Base-by-base conservation (phyloP, 2,113 vertebrate genomes). In the Aramus guarauna region DNA sequence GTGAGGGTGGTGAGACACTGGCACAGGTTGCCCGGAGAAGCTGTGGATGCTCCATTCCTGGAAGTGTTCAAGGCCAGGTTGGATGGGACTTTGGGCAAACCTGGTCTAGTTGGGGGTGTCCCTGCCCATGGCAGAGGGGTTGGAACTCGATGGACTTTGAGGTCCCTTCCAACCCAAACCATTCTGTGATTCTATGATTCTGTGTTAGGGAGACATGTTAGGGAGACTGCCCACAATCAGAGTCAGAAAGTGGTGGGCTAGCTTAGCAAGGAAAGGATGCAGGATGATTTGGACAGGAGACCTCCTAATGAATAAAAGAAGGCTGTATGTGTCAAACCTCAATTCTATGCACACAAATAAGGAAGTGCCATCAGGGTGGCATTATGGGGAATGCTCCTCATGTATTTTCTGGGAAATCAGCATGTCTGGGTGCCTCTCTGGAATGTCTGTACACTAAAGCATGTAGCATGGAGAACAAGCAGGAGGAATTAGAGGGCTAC, bases 381-480 rank as follows among this genome's bases (percentile, higher is more conserved):
- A 10, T 56, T 48, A 39, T 21, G 18, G 15, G 9, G 6, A 43
- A 22, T 68, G 6, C 1, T 85, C 18, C 6, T 88, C 21, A 7
- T 37, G 12, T 11, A 6, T 78, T 88, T 86, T n/a, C 39, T 60
- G 58, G 34, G 27, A 83, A 79, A 79, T 69, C 29, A 30, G 10
- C 2, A 5, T 6, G 9, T 52, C 26, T 92, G 15, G 3, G 2
- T 71, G 19, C 9, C 34, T 36, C 36, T 66, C 32, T 47, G 29
- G 68, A 79, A 63, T 19, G 3, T 29, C 19, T 83, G 13, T 50
- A 21, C 14, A 27, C 8, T 59, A 29, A 63, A 82, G 9, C 5
- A 74, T 2, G 4, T 9, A 52, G 4, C 6, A 34, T 21, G 9
- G 5, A 4, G 6, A 59, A 9, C 14, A 75, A 76, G 18, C 1